Conservation (phyloP, 1,140 invertebrate species). For the Neodiprion lecontei region DNA sequence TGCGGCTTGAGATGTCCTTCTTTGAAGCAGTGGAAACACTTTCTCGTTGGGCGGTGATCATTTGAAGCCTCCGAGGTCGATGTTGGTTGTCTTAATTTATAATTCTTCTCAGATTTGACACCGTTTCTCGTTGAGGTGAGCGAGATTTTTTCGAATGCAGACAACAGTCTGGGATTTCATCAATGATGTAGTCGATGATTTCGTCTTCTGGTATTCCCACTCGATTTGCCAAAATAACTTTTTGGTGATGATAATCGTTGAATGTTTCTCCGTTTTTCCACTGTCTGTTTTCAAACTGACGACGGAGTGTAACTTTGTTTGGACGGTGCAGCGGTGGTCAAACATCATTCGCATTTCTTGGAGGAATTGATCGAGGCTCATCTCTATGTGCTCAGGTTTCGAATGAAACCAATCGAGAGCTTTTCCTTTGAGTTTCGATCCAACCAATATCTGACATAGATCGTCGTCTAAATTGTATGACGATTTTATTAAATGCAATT, state of each 20-base stretch:
- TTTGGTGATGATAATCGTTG: not conserved
- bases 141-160: no score
- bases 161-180: not conserved
- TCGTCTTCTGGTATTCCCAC: not conserved
- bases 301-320: not conserved
- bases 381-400: slow-evolving; percentile 8
- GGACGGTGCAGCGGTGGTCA: slow-evolving; percentile 5
- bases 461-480: slow-evolving; percentile 13
- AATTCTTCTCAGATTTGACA: no score
- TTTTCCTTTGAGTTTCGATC: not conserved
- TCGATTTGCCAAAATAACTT: not conserved
- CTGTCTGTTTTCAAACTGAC: not conserved
- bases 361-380: slow-evolving; percentile 3
- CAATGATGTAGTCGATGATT: not conserved
- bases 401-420: slow-evolving; percentile 20
- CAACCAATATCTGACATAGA: not conserved
- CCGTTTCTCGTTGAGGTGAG: no score
- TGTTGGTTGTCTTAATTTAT: no score
- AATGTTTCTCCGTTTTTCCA: not conserved
- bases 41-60: not conserved
- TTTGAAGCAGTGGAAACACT: not conserved
- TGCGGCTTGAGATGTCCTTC: not conserved
- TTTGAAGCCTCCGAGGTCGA: no score
- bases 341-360: not conserved
- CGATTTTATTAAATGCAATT: not conserved